Conservation (phyloP, 2,888 invertebrate species). For the Lutraria lutraria region DNA sequence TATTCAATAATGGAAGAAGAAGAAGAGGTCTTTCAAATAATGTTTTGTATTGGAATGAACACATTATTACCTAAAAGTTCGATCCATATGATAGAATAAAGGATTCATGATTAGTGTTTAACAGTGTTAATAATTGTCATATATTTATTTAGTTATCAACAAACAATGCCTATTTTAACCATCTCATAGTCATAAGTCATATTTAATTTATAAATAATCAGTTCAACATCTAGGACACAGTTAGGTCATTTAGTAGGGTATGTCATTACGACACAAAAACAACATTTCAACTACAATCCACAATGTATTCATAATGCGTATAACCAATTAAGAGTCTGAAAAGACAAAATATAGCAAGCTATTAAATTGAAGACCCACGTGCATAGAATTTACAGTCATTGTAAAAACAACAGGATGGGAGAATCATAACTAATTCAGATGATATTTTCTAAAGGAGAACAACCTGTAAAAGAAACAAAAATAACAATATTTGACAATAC, state of each 20-base stretch:
- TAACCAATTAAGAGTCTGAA: background rate
- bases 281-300: background rate
- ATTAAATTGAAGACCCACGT: background rate
- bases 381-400: background rate
- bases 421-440: background rate
- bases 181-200: too few relatives aligned
- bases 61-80: too few relatives aligned
- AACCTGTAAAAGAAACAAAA: background rate
- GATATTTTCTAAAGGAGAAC: background rate
- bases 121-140: too few relatives aligned
- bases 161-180: background rate
- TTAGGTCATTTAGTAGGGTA: slow-evolving; percentile 30
- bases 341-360: background rate
- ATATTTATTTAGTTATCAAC: too few relatives aligned
- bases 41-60: too few relatives aligned
- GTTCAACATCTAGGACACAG: slow-evolving; percentile 36
- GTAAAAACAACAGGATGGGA: background rate
- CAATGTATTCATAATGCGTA: background rate
- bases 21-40: too few relatives aligned
- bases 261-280: background rate
- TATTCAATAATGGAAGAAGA: too few relatives aligned
- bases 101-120: too few relatives aligned
- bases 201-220: too few relatives aligned
- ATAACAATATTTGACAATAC: background rate
- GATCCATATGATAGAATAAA: too few relatives aligned